Evolutionary conservation across 2,113 vertebrate genomes (phyloP).

Genomic region (Microtus richardsoni): DNA sequence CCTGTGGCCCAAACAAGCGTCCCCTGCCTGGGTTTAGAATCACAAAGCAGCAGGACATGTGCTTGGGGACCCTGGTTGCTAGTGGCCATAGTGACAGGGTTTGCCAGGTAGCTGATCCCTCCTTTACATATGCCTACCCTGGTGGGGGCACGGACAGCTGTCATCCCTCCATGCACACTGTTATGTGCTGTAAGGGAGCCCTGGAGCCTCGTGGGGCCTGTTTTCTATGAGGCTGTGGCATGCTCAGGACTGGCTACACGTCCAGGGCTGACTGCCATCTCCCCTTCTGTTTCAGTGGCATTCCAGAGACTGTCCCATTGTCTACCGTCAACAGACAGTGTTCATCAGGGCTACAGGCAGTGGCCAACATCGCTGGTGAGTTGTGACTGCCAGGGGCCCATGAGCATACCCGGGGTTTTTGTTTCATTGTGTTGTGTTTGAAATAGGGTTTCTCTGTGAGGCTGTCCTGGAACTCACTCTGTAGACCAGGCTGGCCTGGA

Average conservation of each 20-base stretch:
- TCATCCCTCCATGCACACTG: background rate
- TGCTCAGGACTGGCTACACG: background rate
- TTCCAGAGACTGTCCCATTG: conserved; percentile 93
- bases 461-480: too few relatives aligned
- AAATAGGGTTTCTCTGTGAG: background rate
- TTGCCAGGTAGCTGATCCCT: background rate
- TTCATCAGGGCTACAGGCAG: conserved; percentile 95
- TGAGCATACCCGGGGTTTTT: background rate
- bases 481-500: background rate
- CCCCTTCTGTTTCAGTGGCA: conserved; percentile 86
- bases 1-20: background rate
- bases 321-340: conserved; percentile 94
- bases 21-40: background rate
- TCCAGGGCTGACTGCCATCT: background rate
- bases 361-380: conserved; percentile 94
- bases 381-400: background rate
- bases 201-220: background rate
- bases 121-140: background rate
- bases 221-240: background rate
- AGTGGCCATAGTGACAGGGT: background rate
- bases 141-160: background rate
- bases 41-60: background rate
- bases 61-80: background rate
- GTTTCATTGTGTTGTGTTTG: background rate
- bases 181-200: background rate